These are phyloP conservation scores for Lottia scabra DNA, from an alignment of 2,888 invertebrate genomes.

Conservation along the genomic window DNA sequence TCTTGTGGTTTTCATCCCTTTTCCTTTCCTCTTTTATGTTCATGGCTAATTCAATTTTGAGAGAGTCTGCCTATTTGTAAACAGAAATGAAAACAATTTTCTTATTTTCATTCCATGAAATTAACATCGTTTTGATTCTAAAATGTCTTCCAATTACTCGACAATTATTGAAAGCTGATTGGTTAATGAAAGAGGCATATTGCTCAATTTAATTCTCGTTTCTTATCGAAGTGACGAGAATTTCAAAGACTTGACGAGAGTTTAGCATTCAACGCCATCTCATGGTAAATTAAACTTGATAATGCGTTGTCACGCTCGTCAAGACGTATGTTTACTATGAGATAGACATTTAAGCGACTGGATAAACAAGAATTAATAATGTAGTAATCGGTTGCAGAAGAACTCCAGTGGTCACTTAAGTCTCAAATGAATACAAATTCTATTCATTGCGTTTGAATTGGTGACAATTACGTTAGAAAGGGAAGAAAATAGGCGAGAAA, in stretches of 20 bases:
- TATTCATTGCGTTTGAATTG: slow-evolving; percentile 2
- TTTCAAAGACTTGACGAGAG: background rate
- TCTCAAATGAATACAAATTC: slow-evolving; percentile 2
- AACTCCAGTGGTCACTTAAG: background rate
- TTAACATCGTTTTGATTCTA: too few relatives aligned
- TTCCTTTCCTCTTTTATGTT: too few relatives aligned
- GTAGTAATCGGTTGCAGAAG: background rate
- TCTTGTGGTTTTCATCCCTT: too few relatives aligned
- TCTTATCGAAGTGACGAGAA: background rate
- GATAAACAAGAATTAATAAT: background rate
- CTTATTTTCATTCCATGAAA: too few relatives aligned
- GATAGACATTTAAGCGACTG: too few relatives aligned
- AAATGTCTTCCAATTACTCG: too few relatives aligned
- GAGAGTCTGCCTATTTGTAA: too few relatives aligned
- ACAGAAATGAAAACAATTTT: too few relatives aligned
- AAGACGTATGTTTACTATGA: too few relatives aligned
- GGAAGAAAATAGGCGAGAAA: slow-evolving; percentile 1
- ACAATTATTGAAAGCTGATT: background rate
- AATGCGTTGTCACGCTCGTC: too few relatives aligned
- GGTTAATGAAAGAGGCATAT: slow-evolving; percentile 3
- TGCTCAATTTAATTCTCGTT: background rate
- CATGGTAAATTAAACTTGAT: background rate
- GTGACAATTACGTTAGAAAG: background rate
- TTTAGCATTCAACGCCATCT: slow-evolving; percentile 2
- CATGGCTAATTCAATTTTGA: too few relatives aligned